phyloP scores from a whole-genome alignment of 2,797 vertebrate genomes.

The Fringilla coelebs region DNA sequence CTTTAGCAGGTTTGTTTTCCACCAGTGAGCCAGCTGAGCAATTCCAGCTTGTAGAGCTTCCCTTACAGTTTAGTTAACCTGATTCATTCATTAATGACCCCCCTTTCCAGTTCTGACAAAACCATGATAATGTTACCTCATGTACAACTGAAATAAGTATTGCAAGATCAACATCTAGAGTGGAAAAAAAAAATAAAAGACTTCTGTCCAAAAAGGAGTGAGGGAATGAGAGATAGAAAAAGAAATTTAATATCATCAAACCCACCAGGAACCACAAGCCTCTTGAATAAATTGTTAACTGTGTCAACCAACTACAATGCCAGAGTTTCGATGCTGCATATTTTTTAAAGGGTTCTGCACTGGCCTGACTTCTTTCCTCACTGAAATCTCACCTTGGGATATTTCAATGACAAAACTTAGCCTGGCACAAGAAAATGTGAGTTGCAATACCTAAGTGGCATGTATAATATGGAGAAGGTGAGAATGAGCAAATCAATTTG shows the following conservation, averaged over 20 bases:
- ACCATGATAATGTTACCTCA: background rate
- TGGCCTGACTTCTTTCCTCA: background rate
- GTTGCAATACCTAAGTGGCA: background rate
- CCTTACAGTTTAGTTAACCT: background rate
- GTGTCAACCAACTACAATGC: background rate
- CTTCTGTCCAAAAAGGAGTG: background rate
- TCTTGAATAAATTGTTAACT: background rate
- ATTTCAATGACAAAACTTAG: background rate
- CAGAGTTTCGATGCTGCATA: background rate
- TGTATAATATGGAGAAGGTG: background rate
- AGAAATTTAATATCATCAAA: background rate
- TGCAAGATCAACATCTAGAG: background rate
- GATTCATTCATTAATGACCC: background rate
- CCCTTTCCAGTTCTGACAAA: background rate
- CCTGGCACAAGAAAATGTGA: background rate
- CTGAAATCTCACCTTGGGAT: background rate
- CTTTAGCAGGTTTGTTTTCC: background rate
- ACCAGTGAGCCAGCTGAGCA: background rate
- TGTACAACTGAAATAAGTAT: background rate
- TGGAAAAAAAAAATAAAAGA: too few relatives aligned
- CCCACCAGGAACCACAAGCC: background rate
- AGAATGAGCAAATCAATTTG: background rate
- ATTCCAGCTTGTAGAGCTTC: background rate
- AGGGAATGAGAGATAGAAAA: fast-evolving
- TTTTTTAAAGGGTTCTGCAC: background rate